Conservation (phyloP, 2,797 vertebrate species). For the Pseudochirops cupreus region DNA sequence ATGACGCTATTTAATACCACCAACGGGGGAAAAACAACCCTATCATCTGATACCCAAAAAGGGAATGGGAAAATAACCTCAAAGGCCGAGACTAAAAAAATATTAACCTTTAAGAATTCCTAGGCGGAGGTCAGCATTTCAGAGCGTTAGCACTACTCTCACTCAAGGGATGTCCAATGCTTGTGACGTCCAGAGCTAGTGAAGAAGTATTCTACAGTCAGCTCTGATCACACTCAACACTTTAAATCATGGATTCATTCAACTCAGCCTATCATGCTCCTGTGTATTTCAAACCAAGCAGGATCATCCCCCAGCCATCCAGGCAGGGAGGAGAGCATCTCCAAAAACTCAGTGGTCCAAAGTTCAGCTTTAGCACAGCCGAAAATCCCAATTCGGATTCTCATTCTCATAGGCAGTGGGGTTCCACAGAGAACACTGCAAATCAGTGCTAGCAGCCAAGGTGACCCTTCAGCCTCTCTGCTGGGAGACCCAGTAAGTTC, state of each 20-base stretch:
- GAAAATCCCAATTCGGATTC: fast-evolving
- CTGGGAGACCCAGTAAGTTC: background rate
- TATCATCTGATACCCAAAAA: background rate
- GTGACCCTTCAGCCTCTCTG: background rate
- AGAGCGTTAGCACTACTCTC: background rate
- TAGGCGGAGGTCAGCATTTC: background rate
- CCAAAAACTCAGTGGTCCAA: background rate
- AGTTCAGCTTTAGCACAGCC: background rate
- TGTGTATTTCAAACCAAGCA: background rate
- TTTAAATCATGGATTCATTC: background rate
- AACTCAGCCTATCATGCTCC: background rate
- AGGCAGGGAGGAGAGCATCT: background rate
- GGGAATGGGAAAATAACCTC: background rate
- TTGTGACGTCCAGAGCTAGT: background rate
- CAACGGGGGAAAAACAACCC: background rate
- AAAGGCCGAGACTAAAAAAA: background rate
- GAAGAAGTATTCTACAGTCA: background rate
- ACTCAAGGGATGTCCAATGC: background rate
- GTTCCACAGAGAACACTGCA: fast-evolving
- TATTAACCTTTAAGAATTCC: background rate
- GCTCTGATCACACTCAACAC: background rate
- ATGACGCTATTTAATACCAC: background rate
- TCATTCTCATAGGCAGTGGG: background rate
- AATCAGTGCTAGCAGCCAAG: background rate
- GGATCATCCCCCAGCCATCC: background rate